These are phyloP conservation scores for Blera fallax DNA, from an alignment of 2,888 invertebrate species.

Conservation along the genomic window DNA sequence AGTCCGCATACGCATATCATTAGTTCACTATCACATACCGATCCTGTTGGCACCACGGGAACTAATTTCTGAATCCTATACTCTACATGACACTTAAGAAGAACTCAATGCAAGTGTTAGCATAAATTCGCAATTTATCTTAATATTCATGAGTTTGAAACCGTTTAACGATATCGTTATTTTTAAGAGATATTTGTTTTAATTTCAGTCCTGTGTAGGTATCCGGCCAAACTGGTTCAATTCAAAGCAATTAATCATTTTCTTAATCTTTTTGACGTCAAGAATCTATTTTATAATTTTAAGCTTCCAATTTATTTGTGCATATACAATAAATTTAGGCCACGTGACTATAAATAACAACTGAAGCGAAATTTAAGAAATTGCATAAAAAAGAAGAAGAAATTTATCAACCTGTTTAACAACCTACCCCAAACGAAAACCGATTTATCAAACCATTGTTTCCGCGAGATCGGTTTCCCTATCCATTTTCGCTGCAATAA, in stretches of 20 bases:
- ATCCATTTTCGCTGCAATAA: not conserved
- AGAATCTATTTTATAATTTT: not conserved
- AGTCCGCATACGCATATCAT: too few species aligned
- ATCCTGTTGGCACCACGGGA: too few species aligned
- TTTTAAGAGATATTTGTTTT: not conserved
- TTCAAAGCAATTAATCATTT: not conserved
- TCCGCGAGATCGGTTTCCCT: not conserved
- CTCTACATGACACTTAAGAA: too few species aligned
- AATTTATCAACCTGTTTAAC: not conserved
- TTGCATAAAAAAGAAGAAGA: slow-evolving; percentile 8
- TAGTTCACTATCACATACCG: too few species aligned
- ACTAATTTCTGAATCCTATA: too few species aligned
- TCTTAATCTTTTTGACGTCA: not conserved
- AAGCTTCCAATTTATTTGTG: slow-evolving; percentile 2
- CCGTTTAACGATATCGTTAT: not conserved
- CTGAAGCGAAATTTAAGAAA: not conserved
- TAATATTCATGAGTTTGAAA: not conserved
- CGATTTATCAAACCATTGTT: not conserved
- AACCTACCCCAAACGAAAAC: slow-evolving; percentile 8
- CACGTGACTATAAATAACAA: not conserved
- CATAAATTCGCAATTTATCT: not conserved
- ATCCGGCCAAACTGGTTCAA: not conserved
- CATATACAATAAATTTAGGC: not conserved
- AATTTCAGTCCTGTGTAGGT: not conserved
- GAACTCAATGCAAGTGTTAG: not conserved